Conservation (phyloP, 2,797 vertebrate genomes). For the Halcyon leucocephala region DNA sequence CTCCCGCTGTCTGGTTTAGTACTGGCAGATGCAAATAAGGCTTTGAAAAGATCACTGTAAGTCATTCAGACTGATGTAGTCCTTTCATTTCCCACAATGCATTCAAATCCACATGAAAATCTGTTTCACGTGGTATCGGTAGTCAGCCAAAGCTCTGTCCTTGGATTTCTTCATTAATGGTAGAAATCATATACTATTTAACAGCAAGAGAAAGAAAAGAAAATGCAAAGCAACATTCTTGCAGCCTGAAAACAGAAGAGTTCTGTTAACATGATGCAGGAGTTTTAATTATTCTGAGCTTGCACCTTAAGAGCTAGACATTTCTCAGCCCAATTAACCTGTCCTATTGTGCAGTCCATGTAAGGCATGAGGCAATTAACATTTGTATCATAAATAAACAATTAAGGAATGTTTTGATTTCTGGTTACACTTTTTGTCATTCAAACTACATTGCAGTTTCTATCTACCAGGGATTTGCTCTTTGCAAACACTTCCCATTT, state of each 20-base stretch:
- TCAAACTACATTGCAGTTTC: neutral
- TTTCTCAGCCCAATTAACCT: conserved; percentile 70
- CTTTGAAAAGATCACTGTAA: conserved; percentile 42
- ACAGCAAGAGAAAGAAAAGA: neutral
- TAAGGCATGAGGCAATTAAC: conserved; percentile 67
- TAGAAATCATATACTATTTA: neutral
- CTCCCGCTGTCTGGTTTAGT: conserved; percentile 6
- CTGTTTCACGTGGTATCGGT: conserved; percentile 27
- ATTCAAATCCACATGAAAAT: conserved; percentile 46
- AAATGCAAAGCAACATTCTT: neutral
- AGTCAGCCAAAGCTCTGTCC: neutral
- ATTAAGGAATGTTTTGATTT: conserved; percentile 58
- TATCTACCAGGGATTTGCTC: neutral
- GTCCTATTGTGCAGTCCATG: conserved; percentile 35
- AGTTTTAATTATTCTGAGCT: conserved; percentile 59
- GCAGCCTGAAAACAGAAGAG: neutral
- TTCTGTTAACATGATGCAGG: conserved; percentile 22
- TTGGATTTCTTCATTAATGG: neutral
- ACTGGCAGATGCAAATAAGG: conserved; percentile 35
- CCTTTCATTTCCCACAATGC: neutral
- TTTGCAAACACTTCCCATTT: conserved; percentile 34
- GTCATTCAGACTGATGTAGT: conserved; percentile 9
- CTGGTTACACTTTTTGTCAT: conserved; percentile 49
- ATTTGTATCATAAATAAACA: conserved; percentile 59
- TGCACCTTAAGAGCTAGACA: conserved; percentile 44